A percentile compares a stretch with the other conserved stretches of the same genome.
Conservation (phyloP, 2,113 vertebrate species). For the Channa argus region DNA sequence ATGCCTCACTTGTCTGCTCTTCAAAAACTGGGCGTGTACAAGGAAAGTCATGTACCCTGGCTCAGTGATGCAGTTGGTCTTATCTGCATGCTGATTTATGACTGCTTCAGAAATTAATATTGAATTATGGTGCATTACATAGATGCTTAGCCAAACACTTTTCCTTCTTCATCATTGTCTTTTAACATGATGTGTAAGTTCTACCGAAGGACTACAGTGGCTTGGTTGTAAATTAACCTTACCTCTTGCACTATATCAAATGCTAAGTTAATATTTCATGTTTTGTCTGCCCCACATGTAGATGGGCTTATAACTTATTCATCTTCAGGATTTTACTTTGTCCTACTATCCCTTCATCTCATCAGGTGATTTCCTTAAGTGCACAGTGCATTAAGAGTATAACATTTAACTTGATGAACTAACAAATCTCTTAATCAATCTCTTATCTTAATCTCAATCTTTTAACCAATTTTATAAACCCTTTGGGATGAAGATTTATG, state of each 20-base stretch:
- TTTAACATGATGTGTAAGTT: conserved; percentile 17
- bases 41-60: conserved; percentile 48
- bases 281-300: conserved; percentile 75
- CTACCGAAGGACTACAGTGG: neutral
- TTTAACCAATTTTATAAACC: conserved; percentile 7
- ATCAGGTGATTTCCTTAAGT: conserved; percentile 23
- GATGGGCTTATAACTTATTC: conserved; percentile 80
- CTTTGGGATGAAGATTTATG: conserved; percentile 41
- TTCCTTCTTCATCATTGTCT: conserved; percentile 9
- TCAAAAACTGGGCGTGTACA: conserved; percentile 73
- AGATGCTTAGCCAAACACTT: conserved; percentile 49
- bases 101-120: conserved; percentile 38
- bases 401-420: conserved; percentile 44
- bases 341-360: conserved; percentile 30
- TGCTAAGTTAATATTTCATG: conserved; percentile 81
- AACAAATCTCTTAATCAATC: conserved; percentile 9
- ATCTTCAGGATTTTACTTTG: conserved; percentile 71
- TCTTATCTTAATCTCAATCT: too few species aligned
- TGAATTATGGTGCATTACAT: neutral
- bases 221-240: conserved; percentile 44
- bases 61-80: conserved; percentile 49
- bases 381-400: conserved; percentile 22
- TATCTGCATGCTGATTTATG: conserved; percentile 65
- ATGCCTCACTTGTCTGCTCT: conserved; percentile 45
- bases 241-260: conserved; percentile 60